Evolutionary conservation across 1,140 invertebrate species (phyloP), one percentile per base, ranked within the genome.

Genomic region (Drosophila kurseongensis): DNA sequence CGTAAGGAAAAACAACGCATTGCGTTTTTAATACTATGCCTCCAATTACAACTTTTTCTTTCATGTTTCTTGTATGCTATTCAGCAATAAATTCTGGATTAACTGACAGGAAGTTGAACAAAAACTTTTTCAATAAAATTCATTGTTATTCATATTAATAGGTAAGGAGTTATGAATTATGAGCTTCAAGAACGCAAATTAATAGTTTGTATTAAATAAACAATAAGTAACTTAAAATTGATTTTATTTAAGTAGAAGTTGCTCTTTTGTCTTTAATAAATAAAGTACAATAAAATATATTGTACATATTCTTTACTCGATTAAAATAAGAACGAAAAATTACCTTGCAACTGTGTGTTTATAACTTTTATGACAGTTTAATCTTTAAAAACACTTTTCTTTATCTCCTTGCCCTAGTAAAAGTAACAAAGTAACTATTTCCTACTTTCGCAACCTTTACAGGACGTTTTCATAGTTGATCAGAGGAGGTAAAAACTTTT

Each of bases 391-490:
- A 9, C 7, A 23, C 36, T 23, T 41, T 42, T 8, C 4, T 41
- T 58, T 27, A 50, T 35, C n/a, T 32, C 1, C n/a, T 23, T 14
- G 8, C 12, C 36, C 4, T 4, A 0, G 16, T 27, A 50, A 47
- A 27, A 35, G 13, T 14, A 44, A 50, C 54, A 74, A 56, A 32
- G 16, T 27, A 63, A 38, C 38, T 63, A 4, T 6, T 29, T 65
- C 6, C 18, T 29, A 47, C 40, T 45, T 58, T 54, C 32, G 14
- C 41, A 42, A 55, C 16, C 66, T 45, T 65, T 78, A 38, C 54
- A 78, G 66, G 38, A 71, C 57, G 60, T 52, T 78, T 71, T 58
- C 36, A 50, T 58, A 71, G 68, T 48, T 71, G 51, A 72, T 71
- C 68, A 72, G 65, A 16, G 23, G 5, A 4, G 66, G 51, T 23